A percentile compares a stretch with the other conserved stretches of the same genome.
Evolutionary conservation across 2,113 vertebrate species (phyloP).

Genomic region (Macaca mulatta): DNA sequence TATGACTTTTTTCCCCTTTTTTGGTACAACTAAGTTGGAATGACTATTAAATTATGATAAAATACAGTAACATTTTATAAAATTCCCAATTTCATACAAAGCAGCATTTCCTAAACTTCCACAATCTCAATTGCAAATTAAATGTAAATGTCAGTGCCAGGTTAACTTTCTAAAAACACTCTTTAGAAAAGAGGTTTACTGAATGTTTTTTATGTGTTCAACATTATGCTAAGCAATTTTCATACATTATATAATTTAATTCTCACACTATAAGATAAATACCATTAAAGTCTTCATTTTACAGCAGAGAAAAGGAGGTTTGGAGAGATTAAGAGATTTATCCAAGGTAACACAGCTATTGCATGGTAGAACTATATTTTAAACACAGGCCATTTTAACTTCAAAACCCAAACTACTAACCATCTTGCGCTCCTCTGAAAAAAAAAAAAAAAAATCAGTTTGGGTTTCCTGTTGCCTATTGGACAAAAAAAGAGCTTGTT

Average conservation of each 20-base stretch:
- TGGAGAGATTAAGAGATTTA: neutral
- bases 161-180: constrained; percentile 56
- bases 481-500: neutral
- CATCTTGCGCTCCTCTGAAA: neutral
- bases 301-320: neutral
- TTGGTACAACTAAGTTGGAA: constrained; percentile 8
- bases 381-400: constrained; percentile 1
- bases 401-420: neutral
- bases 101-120: constrained; percentile 44
- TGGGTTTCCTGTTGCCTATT: neutral
- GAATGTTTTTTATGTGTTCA: constrained; percentile 1
- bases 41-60: constrained; percentile 38
- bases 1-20: neutral
- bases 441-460: neutral
- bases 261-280: constrained; percentile 28
- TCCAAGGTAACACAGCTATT: neutral
- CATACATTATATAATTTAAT: constrained; percentile 43
- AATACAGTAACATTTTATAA: constrained; percentile 28
- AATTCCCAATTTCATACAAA: constrained; percentile 46
- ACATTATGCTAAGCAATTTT: constrained; percentile 35
- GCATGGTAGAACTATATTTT: neutral
- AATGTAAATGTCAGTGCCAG: constrained; percentile 49
- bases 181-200: constrained; percentile 43
- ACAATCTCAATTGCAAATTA: constrained; percentile 45
- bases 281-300: constrained; percentile 34